Conservation (phyloP, 2,797 vertebrate species). For the Ptychobarbus kaznakovi region DNA sequence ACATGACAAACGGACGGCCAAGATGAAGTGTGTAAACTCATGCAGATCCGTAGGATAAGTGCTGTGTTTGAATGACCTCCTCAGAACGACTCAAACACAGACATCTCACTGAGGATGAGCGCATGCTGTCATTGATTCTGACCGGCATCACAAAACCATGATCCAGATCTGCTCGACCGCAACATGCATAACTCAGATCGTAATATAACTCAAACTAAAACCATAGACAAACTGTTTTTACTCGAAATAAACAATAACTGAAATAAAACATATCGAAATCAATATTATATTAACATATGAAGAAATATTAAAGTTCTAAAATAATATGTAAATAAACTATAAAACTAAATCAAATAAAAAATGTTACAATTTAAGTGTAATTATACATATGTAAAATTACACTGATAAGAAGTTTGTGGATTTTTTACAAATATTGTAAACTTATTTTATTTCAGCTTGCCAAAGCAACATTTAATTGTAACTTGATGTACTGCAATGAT, state of each 20-base stretch:
- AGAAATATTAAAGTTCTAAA: not conserved
- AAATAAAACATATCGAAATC: not conserved
- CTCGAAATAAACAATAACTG: not conserved
- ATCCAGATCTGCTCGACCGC: not conserved
- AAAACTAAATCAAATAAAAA: not conserved
- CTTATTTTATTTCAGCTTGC: too few species aligned
- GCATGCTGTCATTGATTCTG: constrained; percentile 12
- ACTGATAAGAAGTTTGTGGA: too few species aligned
- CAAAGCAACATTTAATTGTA: too few species aligned
- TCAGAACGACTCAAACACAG: constrained; percentile 23
- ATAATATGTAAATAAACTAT: not conserved
- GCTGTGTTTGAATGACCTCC: not conserved
- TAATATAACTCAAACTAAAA: not conserved
- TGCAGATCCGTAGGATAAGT: not conserved
- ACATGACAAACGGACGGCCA: not conserved
- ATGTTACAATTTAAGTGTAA: too few species aligned
- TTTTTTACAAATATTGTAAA: too few species aligned
- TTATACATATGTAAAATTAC: too few species aligned
- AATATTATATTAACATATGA: not conserved
- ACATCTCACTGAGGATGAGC: constrained; percentile 13
- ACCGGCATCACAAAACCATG: not conserved
- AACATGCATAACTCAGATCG: not conserved
- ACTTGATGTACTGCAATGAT: not conserved
- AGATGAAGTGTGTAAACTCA: constrained; percentile 5
- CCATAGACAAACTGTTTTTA: not conserved